Percentiles rank a stretch among this genome's conserved stretches.
phyloP scores from a whole-genome alignment of 2,888 invertebrate species.

The Diplazon laetatorius region DNA sequence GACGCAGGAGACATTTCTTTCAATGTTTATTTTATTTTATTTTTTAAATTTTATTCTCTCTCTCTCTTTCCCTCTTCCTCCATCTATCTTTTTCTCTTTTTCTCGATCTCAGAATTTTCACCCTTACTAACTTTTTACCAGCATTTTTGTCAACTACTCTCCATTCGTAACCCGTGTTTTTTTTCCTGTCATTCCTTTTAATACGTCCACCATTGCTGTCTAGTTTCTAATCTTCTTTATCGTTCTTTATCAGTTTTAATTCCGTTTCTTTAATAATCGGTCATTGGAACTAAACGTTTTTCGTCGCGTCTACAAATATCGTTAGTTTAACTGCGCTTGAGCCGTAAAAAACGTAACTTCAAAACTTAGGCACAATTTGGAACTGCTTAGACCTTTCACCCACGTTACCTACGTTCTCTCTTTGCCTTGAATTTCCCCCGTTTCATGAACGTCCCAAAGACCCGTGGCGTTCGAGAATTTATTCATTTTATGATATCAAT shows the following conservation, averaged over 20 bases:
- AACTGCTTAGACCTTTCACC: constrained; percentile 80
- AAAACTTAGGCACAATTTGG: constrained; percentile 83
- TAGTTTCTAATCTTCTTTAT: constrained; percentile 60
- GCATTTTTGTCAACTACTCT: constrained; percentile 36
- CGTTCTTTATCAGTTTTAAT: constrained; percentile 55
- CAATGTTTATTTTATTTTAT: constrained; percentile 68
- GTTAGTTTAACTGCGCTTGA: constrained; percentile 69
- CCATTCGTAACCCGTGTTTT: constrained; percentile 28
- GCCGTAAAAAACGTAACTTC: constrained; percentile 78
- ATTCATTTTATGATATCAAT: neutral
- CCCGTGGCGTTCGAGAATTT: too few species aligned
- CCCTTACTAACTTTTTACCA: constrained; percentile 44
- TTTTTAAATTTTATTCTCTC: constrained; percentile 54
- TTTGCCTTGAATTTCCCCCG: constrained; percentile 63
- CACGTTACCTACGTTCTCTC: constrained; percentile 62
- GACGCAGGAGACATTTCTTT: constrained; percentile 79
- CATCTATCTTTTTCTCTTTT: constrained; percentile 31
- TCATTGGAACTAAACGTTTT: constrained; percentile 67
- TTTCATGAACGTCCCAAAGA: constrained; percentile 55
- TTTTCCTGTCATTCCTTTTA: constrained; percentile 32
- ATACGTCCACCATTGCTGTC: constrained; percentile 19
- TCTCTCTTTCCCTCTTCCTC: constrained; percentile 46
- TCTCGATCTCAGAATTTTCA: constrained; percentile 17
- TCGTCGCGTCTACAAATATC: constrained; percentile 66
- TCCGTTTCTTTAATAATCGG: constrained; percentile 60